Evolutionary conservation across 2,888 invertebrate genomes (phyloP).

Genomic region (Laspeyria flexula): DNA sequence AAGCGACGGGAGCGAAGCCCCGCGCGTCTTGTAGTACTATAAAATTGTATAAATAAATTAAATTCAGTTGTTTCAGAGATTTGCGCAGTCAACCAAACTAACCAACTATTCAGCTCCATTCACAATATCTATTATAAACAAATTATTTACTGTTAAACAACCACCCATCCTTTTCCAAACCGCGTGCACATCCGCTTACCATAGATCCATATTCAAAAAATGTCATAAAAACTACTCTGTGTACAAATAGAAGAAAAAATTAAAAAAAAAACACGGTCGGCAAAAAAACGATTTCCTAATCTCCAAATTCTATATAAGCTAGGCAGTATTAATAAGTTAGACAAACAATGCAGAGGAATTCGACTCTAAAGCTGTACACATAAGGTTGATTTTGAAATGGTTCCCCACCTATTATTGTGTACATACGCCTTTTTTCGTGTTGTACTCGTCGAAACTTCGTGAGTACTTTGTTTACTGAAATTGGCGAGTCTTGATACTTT

Average conservation of each 20-base stretch:
- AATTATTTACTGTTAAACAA: neutral
- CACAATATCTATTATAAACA: neutral
- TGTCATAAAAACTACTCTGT: constrained; percentile 18
- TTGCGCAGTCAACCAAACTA: too few species aligned
- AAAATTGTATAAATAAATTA: too few species aligned
- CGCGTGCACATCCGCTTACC: constrained; percentile 1
- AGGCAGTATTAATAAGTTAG: constrained; percentile 76
- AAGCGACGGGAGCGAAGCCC: too few species aligned
- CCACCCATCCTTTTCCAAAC: constrained; percentile 13
- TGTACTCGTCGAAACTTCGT: constrained; percentile 70
- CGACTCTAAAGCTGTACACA: neutral
- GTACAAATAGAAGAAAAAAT: constrained; percentile 42
- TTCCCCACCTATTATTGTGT: constrained; percentile 41
- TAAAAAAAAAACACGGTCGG: constrained; percentile 49
- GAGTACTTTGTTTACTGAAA: constrained; percentile 61
- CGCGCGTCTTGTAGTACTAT: too few species aligned
- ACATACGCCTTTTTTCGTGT: constrained; percentile 63
- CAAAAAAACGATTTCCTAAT: constrained; percentile 73
- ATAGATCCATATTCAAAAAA: neutral
- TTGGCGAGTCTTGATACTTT: constrained; percentile 65
- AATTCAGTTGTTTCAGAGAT: too few species aligned
- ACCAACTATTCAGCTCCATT: too few species aligned
- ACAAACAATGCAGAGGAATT: constrained; percentile 44
- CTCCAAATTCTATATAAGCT: constrained; percentile 78
- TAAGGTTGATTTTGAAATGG: constrained; percentile 48